Conservation (phyloP, 2,113 vertebrate species). For the Neolamprologus sp. region DNA sequence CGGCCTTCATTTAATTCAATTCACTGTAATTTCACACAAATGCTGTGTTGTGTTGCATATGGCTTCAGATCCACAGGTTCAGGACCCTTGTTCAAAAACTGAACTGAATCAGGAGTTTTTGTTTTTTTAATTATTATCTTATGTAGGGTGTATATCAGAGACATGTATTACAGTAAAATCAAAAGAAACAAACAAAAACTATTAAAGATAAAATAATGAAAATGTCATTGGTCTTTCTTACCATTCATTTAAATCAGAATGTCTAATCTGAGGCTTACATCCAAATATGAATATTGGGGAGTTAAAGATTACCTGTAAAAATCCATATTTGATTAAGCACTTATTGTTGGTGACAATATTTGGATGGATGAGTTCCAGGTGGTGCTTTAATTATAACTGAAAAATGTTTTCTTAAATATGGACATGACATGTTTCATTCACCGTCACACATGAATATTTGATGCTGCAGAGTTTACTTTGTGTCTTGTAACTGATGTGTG, state of each 20-base stretch:
- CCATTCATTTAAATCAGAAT: fast-evolving
- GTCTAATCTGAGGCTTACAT: neutral
- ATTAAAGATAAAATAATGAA: neutral
- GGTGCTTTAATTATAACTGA: neutral
- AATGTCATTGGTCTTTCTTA: neutral
- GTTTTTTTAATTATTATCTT: neutral
- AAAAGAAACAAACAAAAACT: fast-evolving
- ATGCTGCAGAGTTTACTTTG: neutral
- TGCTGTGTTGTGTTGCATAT: neutral
- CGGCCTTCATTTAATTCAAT: neutral
- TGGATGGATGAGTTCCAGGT: fast-evolving
- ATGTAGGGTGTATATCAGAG: fast-evolving
- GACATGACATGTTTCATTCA: neutral
- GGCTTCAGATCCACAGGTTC: neutral
- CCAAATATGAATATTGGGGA: neutral
- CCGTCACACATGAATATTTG: neutral
- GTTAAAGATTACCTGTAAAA: fast-evolving
- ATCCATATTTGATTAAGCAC: neutral
- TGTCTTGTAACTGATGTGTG: neutral
- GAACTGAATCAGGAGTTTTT: neutral
- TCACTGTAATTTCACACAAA: neutral
- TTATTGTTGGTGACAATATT: fast-evolving
- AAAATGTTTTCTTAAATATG: neutral
- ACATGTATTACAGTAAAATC: neutral
- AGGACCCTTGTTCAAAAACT: neutral